Percentiles rank a stretch among this genome's conserved stretches.
These are phyloP conservation scores for Cotesia vestalis DNA, from an alignment of 1,140 invertebrate genomes.

Conservation along the genomic window DNA sequence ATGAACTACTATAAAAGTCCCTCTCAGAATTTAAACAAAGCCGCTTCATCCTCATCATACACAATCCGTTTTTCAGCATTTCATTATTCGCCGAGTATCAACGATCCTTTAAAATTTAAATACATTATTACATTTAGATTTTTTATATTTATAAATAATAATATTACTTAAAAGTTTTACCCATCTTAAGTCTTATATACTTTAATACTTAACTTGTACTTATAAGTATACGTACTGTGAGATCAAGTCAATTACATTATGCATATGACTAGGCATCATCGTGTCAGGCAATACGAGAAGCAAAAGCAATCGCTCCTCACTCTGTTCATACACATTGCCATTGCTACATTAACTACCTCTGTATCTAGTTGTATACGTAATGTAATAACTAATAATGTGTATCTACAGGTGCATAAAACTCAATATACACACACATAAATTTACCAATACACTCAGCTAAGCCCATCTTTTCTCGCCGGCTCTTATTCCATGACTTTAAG, in stretches of 20 bases:
- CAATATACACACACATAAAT: constrained; percentile 3
- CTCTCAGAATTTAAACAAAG: too few species aligned
- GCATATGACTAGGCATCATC: constrained; percentile 39
- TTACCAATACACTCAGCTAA: constrained; percentile 15
- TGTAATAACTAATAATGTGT: constrained; percentile 43
- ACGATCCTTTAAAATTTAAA: too few species aligned
- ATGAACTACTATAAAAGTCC: too few species aligned
- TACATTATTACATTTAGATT: too few species aligned
- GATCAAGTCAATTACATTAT: constrained; percentile 47
- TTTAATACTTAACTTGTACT: too few species aligned
- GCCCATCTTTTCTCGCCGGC: constrained; percentile 7
- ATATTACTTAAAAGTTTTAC: too few species aligned
- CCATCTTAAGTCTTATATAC: too few species aligned
- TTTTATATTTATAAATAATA: too few species aligned
- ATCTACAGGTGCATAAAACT: background rate
- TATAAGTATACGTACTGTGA: constrained; percentile 6
- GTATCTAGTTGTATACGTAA: constrained; percentile 41
- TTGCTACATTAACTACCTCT: constrained; percentile 42
- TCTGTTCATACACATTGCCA: constrained; percentile 28
- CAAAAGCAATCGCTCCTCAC: constrained; percentile 34
- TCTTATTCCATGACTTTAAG: background rate
- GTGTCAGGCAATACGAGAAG: constrained; percentile 42
- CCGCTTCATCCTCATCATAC: too few species aligned
- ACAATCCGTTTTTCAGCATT: too few species aligned
- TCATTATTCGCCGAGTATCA: too few species aligned